phyloP scores from a whole-genome alignment of 2,113 vertebrate genomes.

The Greenwoodochromis staneri region DNA sequence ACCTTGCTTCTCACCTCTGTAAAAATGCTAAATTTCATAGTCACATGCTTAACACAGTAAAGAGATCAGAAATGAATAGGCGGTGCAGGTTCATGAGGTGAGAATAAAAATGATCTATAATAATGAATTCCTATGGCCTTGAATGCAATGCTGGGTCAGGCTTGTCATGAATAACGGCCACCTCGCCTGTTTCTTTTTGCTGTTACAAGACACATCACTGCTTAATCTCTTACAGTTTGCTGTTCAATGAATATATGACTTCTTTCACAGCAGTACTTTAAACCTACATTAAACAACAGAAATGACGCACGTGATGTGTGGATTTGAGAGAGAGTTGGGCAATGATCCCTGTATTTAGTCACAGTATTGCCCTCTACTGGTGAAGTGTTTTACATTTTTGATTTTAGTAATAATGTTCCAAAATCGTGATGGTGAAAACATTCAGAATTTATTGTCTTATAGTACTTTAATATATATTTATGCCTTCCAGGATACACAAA shows the following conservation, averaged over 20 bases:
- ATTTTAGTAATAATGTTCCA: background rate
- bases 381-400: background rate
- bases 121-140: conserved; percentile 13
- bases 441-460: background rate
- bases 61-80: background rate
- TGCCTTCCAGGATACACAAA: background rate
- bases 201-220: background rate
- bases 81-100: background rate
- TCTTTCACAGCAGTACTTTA: conserved; percentile 4
- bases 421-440: background rate
- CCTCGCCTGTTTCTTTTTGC: background rate
- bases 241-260: conserved; percentile 10
- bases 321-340: background rate
- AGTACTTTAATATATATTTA: background rate
- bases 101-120: background rate
- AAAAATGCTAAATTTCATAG: background rate
- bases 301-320: conserved; percentile 32
- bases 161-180: background rate
- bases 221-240: background rate
- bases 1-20: background rate
- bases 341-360: conserved; percentile 30
- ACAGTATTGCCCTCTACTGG: conserved; percentile 71
- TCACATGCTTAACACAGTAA: conserved; percentile 11
- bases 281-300: conserved; percentile 1
- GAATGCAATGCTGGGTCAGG: conserved; percentile 4